Conservation (phyloP, 2,113 vertebrate species). For the Colossoma macropomum region DNA sequence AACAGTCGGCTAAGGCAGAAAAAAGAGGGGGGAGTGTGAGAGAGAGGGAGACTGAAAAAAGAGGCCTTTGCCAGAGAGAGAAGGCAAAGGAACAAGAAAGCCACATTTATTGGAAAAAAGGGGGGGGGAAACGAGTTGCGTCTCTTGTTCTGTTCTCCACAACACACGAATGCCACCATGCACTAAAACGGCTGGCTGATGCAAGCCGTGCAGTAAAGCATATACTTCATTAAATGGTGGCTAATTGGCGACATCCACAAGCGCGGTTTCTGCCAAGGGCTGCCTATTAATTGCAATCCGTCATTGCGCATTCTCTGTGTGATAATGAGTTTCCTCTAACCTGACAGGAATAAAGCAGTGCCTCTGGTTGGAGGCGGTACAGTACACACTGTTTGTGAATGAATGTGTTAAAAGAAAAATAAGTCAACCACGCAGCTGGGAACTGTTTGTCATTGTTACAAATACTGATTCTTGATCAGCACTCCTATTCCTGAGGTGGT, state of each 20-base stretch:
- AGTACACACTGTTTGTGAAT: neutral
- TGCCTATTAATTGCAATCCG: neutral
- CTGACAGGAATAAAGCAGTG: conserved; percentile 27
- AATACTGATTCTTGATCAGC: too few species aligned
- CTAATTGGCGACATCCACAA: conserved; percentile 17
- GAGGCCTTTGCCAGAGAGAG: neutral
- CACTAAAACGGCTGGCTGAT: neutral
- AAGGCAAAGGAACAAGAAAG: neutral
- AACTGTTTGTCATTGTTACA: neutral
- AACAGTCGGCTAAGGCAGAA: conserved; percentile 21
- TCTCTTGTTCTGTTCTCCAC: conserved; percentile 1
- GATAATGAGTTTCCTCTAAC: conserved; percentile 22
- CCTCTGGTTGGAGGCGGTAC: neutral
- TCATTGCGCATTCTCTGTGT: neutral
- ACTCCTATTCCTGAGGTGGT: too few species aligned
- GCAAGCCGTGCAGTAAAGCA: neutral
- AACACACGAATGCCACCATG: neutral
- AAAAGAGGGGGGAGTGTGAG: neutral
- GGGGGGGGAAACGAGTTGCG: neutral
- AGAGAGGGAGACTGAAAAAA: conserved; percentile 10
- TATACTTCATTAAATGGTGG: conserved; percentile 6
- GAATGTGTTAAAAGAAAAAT: neutral
- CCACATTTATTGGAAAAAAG: neutral
- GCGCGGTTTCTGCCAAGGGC: conserved; percentile 5
- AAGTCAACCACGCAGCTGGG: neutral